Evolutionary conservation across 2,113 vertebrate genomes (phyloP).

Genomic region (Mus spicilegus): DNA sequence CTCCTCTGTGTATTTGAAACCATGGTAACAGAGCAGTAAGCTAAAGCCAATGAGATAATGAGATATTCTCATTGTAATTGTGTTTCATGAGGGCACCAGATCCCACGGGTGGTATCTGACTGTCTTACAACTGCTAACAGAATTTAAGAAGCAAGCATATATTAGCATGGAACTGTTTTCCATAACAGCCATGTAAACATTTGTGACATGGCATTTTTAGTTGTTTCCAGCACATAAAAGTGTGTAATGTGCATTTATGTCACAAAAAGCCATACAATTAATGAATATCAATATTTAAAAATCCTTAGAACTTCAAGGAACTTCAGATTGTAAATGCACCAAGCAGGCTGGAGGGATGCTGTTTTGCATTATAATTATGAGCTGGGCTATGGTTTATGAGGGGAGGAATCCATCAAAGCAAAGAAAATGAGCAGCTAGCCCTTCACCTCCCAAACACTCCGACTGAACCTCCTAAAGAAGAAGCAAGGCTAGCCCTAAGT

Average conservation of each 20-base stretch:
- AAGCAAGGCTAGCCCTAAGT: accelerated
- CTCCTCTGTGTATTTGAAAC: conserved; percentile 94
- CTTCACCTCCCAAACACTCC: neutral
- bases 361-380: conserved; percentile 89
- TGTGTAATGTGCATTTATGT: conserved; percentile 53
- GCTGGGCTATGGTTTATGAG: conserved; percentile 58
- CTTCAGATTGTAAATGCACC: conserved; percentile 86
- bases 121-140: conserved; percentile 90
- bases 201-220: conserved; percentile 77
- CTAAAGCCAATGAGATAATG: conserved; percentile 95
- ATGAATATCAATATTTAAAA: conserved; percentile 81
- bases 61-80: conserved; percentile 94
- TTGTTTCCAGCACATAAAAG: conserved; percentile 73
- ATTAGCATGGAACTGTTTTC: conserved; percentile 83
- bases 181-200: conserved; percentile 84
- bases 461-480: neutral
- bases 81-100: conserved; percentile 90
- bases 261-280: conserved; percentile 73
- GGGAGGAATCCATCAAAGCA: conserved; percentile 78
- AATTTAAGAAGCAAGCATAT: conserved; percentile 87
- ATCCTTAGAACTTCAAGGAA: conserved; percentile 89
- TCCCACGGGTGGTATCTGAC: conserved; percentile 91
- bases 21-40: conserved; percentile 93
- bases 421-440: conserved; percentile 48
- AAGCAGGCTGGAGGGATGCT: conserved; percentile 81